Base-by-base conservation (phyloP, 1,140 invertebrate species). In the Aphis gossypii region DNA sequence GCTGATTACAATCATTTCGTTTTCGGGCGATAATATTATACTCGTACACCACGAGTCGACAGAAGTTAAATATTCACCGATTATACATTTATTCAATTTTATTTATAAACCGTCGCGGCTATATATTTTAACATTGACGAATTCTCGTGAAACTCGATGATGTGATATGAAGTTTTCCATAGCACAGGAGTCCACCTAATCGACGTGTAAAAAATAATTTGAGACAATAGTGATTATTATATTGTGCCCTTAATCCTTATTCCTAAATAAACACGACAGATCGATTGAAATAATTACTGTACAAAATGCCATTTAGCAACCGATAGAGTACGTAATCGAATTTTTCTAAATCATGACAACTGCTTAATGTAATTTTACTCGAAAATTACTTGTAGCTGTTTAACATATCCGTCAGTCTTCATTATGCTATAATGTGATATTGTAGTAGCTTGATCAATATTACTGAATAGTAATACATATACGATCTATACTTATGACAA, bases 21-120 rank as follows among this genome's bases (percentile, higher is more conserved):
- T 84, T 41, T 38, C 83, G 83, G 38, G 11, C 83, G 41, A 84
- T 84, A 84, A 41, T 44, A 84, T 84, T 84, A 84, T 84, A n/a
- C n/a, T n/a, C 35, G 21, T 38, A 83, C 20, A 82, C 35, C 38
- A 35, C 30, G n/a, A n/a, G 30, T 18, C 60, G 60, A 76, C 60
- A 76, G 14, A 18, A 76, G 60, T 76, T 76, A 38, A 82, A 38
- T 38, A 38, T 38, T 38, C 60, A 68, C 60, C 60, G 38, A 38
- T 56, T 23, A 56, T 38, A 35, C 30, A 76, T 82, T 35, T 38
- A 82, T 35, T 3, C 5, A 9, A 21, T 35, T 82, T 38, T 41
- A 38, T 84, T 84, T 68, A 84, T 44, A 76, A n/a, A 76, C 30
- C 60, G 3, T 41, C 9, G 8, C 25, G 25, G 83, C 83, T 44